These are phyloP conservation scores for Phymorhynchus buccinoides DNA, from an alignment of 1,140 invertebrate genomes.

Conservation along the genomic window DNA sequence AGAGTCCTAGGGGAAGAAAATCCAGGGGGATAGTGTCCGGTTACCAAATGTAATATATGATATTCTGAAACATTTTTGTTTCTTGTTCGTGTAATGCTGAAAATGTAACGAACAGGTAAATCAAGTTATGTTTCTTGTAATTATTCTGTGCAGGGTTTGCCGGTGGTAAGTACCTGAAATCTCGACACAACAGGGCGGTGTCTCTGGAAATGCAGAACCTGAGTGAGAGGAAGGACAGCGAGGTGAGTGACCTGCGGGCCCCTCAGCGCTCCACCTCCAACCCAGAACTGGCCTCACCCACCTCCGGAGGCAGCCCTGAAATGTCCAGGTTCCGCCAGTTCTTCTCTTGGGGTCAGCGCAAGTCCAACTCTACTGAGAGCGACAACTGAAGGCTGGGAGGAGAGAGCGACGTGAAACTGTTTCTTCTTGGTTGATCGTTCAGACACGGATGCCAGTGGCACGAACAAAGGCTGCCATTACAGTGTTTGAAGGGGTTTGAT, in stretches of 20 bases:
- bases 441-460: no score
- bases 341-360: constrained; percentile 1
- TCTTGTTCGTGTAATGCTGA: no score
- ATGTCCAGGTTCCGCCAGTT: neutral
- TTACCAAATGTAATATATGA: no score
- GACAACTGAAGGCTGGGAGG: neutral
- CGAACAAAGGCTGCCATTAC: no score
- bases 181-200: constrained; percentile 49
- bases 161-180: constrained; percentile 74
- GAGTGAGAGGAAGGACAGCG: constrained; percentile 31
- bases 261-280: constrained; percentile 11
- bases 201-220: constrained; percentile 58
- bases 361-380: neutral
- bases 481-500: no score
- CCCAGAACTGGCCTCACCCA: neutral
- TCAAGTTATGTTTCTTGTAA: no score
- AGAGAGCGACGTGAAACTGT: neutral
- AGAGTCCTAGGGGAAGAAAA: no score
- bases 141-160: constrained; percentile 67
- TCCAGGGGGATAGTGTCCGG: no score
- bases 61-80: no score
- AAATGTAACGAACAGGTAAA: neutral
- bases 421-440: no score
- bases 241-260: no score
- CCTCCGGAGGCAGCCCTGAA: no score